A percentile compares a stretch with the other conserved stretches of the same genome.
Evolutionary conservation across 2,888 invertebrate species (phyloP).

Genomic region (Alloplasta piceator): DNA sequence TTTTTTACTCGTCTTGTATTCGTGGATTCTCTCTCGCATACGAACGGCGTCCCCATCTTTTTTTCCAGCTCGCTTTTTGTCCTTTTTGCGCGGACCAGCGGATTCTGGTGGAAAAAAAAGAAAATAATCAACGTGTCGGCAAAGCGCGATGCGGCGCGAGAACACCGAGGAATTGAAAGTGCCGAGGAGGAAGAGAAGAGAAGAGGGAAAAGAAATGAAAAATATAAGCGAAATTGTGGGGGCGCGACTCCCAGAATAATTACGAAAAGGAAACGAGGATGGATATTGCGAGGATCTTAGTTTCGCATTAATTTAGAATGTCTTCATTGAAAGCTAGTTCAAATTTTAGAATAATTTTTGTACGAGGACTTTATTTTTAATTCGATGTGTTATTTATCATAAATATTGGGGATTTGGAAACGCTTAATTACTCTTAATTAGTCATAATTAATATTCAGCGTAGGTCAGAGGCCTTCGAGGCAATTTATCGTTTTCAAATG

Average conservation of each 20-base stretch:
- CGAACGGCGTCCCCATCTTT: neutral
- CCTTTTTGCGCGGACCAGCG: constrained; percentile 36
- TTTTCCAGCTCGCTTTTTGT: constrained; percentile 14
- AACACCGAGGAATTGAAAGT: constrained; percentile 45
- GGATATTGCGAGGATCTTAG: constrained; percentile 1
- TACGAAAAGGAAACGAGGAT: constrained; percentile 18
- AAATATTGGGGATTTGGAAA: too few species aligned
- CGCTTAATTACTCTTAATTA: too few species aligned
- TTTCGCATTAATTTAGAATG: neutral
- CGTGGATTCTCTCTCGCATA: constrained; percentile 1
- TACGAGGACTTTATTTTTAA: too few species aligned
- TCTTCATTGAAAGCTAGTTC: neutral
- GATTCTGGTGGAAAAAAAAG: constrained; percentile 22
- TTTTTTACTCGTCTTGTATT: too few species aligned
- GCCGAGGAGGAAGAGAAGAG: constrained; percentile 21
- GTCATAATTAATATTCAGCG: too few species aligned
- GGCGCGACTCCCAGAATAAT: constrained; percentile 17
- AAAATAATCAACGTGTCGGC: constrained; percentile 51
- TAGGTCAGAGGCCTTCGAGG: too few species aligned
- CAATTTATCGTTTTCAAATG: too few species aligned
- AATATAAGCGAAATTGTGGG: constrained; percentile 27
- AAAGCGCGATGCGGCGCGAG: constrained; percentile 15
- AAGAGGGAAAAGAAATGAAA: constrained; percentile 13
- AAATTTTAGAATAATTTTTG: neutral
- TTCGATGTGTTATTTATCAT: too few species aligned